These are phyloP conservation scores for Crossocerus cetratus DNA, from an alignment of 2,888 invertebrate genomes.

Conservation along the genomic window DNA sequence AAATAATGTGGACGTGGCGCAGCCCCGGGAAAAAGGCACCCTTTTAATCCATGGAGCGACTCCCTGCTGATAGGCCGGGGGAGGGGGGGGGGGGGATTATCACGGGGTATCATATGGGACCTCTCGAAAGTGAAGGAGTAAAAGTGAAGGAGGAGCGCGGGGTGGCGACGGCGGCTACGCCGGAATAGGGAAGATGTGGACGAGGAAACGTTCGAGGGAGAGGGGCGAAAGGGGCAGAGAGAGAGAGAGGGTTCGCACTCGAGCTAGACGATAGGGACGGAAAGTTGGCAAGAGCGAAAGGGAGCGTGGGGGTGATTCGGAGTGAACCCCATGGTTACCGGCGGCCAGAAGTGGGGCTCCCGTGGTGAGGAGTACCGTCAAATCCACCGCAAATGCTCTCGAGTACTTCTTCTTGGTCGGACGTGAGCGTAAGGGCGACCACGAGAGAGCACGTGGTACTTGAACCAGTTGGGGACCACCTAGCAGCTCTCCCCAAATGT, in stretches of 20 bases:
- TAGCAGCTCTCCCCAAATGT: constrained; percentile 69
- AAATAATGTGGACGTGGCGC: constrained; percentile 55
- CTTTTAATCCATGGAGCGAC: constrained; percentile 58
- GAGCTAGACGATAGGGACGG: not conserved
- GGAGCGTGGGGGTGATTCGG: constrained; percentile 25
- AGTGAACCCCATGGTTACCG: constrained; percentile 66
- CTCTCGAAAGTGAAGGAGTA: constrained; percentile 64
- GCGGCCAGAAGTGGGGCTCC: constrained; percentile 67
- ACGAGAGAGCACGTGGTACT: constrained; percentile 73
- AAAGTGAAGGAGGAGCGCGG: constrained; percentile 46
- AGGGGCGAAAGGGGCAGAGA: constrained; percentile 9
- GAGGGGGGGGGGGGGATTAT: constrained; percentile 58
- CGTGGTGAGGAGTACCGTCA: constrained; percentile 73
- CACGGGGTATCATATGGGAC: constrained; percentile 74
- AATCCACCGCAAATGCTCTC: constrained; percentile 77
- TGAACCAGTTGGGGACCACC: constrained; percentile 76
- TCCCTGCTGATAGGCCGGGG: constrained; percentile 12
- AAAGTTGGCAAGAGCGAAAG: constrained; percentile 15
- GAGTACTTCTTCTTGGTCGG: constrained; percentile 74
- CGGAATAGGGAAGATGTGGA: not conserved
- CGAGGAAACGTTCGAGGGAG: constrained; percentile 1
- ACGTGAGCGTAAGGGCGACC: constrained; percentile 75
- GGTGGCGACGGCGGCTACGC: not conserved
- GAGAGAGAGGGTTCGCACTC: not conserved
- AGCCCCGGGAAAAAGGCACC: constrained; percentile 58